Conservation (phyloP, 2,888 invertebrate species). For the Drosophila limbata region DNA sequence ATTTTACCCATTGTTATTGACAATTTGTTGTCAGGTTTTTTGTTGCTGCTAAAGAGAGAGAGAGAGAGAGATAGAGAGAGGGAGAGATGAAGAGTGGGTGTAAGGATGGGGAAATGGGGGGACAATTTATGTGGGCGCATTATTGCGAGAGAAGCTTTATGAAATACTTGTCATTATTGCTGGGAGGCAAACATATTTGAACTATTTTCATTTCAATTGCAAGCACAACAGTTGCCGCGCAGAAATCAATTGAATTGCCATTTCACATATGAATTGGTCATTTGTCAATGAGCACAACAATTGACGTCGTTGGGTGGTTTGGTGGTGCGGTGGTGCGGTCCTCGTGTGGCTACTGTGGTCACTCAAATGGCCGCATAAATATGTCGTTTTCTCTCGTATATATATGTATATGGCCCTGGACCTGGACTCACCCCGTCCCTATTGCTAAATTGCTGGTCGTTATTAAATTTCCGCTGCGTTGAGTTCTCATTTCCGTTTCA, state of each 20-base stretch:
- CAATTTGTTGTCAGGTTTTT: constrained; percentile 73
- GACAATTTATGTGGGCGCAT: constrained; percentile 63
- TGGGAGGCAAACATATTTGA: constrained; percentile 70
- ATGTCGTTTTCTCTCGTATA: constrained; percentile 60
- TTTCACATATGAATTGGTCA: constrained; percentile 81
- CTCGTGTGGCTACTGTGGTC: constrained; percentile 62
- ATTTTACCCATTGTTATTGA: constrained; percentile 75
- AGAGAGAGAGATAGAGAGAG: constrained; percentile 9
- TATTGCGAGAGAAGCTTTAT: constrained; percentile 53
- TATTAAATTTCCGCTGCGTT: constrained; percentile 81
- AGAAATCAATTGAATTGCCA: constrained; percentile 81
- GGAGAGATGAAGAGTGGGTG: constrained; percentile 8
- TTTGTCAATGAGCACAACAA: constrained; percentile 76
- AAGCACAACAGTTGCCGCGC: constrained; percentile 58
- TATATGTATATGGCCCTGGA: constrained; percentile 17
- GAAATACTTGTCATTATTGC: constrained; percentile 77
- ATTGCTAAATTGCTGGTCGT: constrained; percentile 78
- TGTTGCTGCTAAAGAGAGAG: background rate
- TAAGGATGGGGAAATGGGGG: background rate
- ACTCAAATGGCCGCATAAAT: constrained; percentile 80
- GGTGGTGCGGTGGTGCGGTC: constrained; percentile 1
- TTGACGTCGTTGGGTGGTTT: constrained; percentile 30
- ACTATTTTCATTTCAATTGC: constrained; percentile 80
- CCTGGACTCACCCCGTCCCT: background rate
- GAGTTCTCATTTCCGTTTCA: constrained; percentile 81